Base-by-base conservation (phyloP, 2,797 vertebrate genomes). In the Catharus ustulatus region DNA sequence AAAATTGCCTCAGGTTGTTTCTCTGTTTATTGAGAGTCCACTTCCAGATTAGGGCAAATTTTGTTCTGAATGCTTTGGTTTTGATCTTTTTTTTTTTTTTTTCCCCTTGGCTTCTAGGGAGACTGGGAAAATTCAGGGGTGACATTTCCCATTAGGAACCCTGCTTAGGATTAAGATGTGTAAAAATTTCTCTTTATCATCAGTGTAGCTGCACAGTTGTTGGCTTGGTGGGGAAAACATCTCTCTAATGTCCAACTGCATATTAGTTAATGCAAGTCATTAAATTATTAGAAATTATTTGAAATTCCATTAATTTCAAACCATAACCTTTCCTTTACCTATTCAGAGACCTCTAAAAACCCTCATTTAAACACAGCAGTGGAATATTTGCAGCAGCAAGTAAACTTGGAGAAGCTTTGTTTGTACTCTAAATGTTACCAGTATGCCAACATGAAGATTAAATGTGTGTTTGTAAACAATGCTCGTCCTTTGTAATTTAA, bases 141-240 rank as follows among this genome's bases (percentile, higher is more conserved):
- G 1, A 11, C 7, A 3, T 42, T 78, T 49, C 24, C 30, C 10
- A 2, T 58, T 54, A 40, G 27, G 26, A 67, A 38, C 23, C 30
- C 30, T 71, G 4, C 7, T 74, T 54, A 48, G 63, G 19, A 21
- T 72, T 61, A 68, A 48, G 40, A n/a, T 54, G 13, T 73, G 5
- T 49, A 38, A 76, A 57, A 91, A 16, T 8, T 32, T 32, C 15
- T 43, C 12, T 22, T 62, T 55, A 17, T 21, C 48, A 22, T 57
- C 22, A 17, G 2, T 45, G 15, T 54, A 16, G 36, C 24, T 45
- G 30, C 27, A 17, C 15, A 18, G 30, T 36, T 90, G 15, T 45
- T 81, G 38, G 9, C 32, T 78, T 46, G 5, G 17, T 9, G 5
- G 42, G 36, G 34, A 40, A 58, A 49, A 32, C 0, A 0, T 29